Conservation (phyloP, 2,113 vertebrate species). For the Poecilia latipinna region DNA sequence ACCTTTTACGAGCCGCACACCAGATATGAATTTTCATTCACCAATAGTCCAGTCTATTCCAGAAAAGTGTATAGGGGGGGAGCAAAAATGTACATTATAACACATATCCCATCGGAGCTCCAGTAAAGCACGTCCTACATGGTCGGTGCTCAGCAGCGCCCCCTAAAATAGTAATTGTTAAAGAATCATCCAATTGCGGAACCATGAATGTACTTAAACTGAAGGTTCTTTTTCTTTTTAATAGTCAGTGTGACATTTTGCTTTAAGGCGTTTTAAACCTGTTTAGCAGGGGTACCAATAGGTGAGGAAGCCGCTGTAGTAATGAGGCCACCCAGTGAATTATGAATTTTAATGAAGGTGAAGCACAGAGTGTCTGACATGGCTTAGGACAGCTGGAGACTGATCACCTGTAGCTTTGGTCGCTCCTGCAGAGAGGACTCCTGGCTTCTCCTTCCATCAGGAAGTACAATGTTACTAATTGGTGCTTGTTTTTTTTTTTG, state of each 20-base stretch:
- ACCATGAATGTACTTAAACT: too few relatives aligned
- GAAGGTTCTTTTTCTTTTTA: neutral
- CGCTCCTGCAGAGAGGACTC: conserved; percentile 23
- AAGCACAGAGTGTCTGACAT: conserved; percentile 28
- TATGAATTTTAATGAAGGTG: conserved; percentile 57
- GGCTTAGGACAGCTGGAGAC: conserved; percentile 30
- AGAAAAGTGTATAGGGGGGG: too few relatives aligned
- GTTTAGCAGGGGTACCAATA: neutral
- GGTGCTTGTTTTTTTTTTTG: neutral
- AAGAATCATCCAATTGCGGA: too few relatives aligned
- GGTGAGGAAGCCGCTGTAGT: conserved; percentile 32
- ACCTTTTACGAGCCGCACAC: too few relatives aligned
- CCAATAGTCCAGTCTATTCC: too few relatives aligned
- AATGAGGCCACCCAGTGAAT: conserved; percentile 56
- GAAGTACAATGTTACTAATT: conserved; percentile 45
- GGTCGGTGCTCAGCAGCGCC: too few relatives aligned
- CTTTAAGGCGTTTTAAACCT: neutral
- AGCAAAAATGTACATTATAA: too few relatives aligned
- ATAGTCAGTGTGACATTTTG: neutral
- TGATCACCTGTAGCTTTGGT: conserved; percentile 48
- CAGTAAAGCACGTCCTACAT: too few relatives aligned
- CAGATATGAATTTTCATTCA: too few relatives aligned
- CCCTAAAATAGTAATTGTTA: neutral
- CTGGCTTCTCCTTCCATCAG: conserved; percentile 35
- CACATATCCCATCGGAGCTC: too few relatives aligned